Conservation (phyloP, 1,140 invertebrate genomes). For the Gonatopus flavifemur region DNA sequence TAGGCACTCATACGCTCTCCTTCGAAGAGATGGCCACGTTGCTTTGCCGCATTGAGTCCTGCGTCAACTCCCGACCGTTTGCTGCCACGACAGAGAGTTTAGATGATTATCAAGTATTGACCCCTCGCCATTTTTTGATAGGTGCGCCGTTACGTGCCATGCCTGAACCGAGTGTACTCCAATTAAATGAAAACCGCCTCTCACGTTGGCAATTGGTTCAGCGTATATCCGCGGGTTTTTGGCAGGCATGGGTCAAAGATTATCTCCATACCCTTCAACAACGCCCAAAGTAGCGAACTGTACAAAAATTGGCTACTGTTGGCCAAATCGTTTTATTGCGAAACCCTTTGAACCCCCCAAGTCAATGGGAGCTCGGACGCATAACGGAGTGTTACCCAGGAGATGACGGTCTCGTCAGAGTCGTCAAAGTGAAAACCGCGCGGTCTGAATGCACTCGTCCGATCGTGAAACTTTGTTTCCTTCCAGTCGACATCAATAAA, state of each 20-base stretch:
- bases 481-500: too few species aligned
- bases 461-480: too few species aligned
- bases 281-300: neutral
- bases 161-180: conserved; percentile 5
- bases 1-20: too few species aligned
- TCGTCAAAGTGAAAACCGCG: too few species aligned
- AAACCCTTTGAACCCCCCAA: neutral
- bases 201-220: neutral
- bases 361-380: neutral
- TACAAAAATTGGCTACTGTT: neutral
- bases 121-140: too few species aligned
- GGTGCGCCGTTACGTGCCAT: conserved; percentile 12
- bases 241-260: neutral
- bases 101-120: too few species aligned
- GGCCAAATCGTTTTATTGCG: neutral
- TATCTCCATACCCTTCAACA: neutral
- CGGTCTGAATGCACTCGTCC: too few species aligned
- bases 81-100: too few species aligned
- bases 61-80: too few species aligned
- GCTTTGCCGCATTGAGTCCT: too few species aligned
- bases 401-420: neutral
- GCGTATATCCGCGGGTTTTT: neutral
- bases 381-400: neutral
- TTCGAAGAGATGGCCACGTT: too few species aligned
- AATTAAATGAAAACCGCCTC: conserved; percentile 8